A percentile compares a stretch with the other conserved stretches of the same genome.
Evolutionary conservation across 2,888 invertebrate species (phyloP).

Genomic region (Tipula helvola): DNA sequence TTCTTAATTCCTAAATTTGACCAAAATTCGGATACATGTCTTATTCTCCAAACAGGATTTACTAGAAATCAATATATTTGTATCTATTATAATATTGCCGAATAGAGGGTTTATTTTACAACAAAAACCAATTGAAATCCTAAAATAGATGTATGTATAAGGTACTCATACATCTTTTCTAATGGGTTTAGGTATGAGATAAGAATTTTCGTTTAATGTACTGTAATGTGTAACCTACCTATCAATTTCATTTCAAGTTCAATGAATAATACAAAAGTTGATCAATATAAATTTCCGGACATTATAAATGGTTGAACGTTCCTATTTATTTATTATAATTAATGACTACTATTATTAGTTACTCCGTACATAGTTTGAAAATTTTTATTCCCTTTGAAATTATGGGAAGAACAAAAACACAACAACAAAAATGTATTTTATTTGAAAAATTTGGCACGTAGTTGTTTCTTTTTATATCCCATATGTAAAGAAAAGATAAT

Average conservation of each 20-base stretch:
- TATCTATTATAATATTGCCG: too few species aligned
- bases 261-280: not conserved
- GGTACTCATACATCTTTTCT: not conserved
- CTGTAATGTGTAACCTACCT: not conserved
- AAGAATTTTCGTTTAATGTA: not conserved
- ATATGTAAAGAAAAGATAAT: not conserved
- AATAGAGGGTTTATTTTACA: too few species aligned
- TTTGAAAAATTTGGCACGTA: not conserved
- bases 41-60: too few species aligned
- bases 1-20: too few species aligned
- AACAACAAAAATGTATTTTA: not conserved
- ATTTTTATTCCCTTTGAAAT: not conserved
- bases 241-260: not conserved
- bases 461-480: not conserved
- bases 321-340: not conserved
- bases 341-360: not conserved
- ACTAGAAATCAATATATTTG: too few species aligned
- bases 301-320: not conserved
- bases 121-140: too few species aligned
- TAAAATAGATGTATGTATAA: not conserved
- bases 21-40: too few species aligned
- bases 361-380: not conserved
- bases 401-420: not conserved
- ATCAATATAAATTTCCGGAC: not conserved
- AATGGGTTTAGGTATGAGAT: not conserved